Evolutionary conservation across 2,888 invertebrate species (phyloP), one percentile per base, ranked within the genome.

Genomic region (Microplitis deprimator): DNA sequence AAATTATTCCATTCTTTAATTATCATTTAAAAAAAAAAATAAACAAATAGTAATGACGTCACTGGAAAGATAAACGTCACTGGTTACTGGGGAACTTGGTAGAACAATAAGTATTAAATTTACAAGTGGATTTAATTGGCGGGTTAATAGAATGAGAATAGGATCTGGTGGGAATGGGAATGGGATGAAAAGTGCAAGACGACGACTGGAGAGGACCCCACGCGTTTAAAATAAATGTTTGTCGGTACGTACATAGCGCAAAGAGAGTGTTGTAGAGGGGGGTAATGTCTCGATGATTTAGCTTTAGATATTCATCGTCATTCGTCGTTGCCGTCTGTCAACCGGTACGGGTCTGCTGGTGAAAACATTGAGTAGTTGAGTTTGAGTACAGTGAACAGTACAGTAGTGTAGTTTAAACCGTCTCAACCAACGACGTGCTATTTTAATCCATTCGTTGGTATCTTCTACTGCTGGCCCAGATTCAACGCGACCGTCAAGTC

Each of bases 391-490:
- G 20, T 20, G 29, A 29, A 29, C 29, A 29, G 29, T 29, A 29
- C 29, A 29, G 29, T 29, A 29, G 29, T 29, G 29, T 29, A 29
- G 29, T 29, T 29, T 29, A 17, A 72, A 64, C 64, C 72, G 40
- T 38, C 41, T 64, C 17, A 59, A 10, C 39, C 61, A 72, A 29
- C 68, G 16, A 50, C 38, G 84, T 83, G 85, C 88, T 88, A 88
- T 88, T 88, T 88, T 84, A 83, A 87, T 83, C 87, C 81, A 77
- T 13, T 50, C 50, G 50, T 13, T 50, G 13, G 50, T 50, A 50
- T 83, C 83, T 83, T 83, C 80, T 79, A 83, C 81, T 80, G 83
- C 84, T 88, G 87, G 87, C 87, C 88, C 87, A 88, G 87, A 87
- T 88, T 86, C 85, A 84, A 81, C 78, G 79, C 84, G 85, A 86